Conservation (phyloP, 1,140 invertebrate genomes). For the Bactericera cockerelli region DNA sequence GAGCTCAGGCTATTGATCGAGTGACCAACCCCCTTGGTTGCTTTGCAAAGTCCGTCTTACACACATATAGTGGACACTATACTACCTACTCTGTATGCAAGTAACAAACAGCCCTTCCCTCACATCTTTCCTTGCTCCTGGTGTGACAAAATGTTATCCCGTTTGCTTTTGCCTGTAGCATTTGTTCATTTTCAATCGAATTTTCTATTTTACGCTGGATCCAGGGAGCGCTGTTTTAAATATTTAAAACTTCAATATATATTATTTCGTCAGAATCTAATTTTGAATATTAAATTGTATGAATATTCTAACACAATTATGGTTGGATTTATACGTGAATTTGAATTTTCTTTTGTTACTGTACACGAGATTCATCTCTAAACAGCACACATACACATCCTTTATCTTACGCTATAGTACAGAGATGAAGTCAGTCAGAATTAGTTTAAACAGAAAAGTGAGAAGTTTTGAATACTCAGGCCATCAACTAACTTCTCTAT, state of each 20-base stretch:
- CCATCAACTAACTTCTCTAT: no score
- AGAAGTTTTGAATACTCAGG: no score
- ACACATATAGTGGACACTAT: conserved; percentile 9
- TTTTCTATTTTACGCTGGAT: conserved; percentile 1
- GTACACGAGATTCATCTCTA: no score
- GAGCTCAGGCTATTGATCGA: conserved; percentile 8
- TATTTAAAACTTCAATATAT: no score
- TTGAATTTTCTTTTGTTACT: no score
- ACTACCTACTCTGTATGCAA: conserved; percentile 9
- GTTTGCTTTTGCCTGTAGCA: conserved; percentile 4
- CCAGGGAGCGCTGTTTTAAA: conserved; percentile 1
- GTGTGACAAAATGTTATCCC: conserved; percentile 4
- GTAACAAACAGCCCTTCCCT: conserved; percentile 5
- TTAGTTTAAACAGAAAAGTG: no score
- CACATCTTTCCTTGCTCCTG: conserved; percentile 7
- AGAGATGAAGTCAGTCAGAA: no score
- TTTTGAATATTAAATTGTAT: no score
- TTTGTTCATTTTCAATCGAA: conserved; percentile 7
- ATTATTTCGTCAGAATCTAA: neutral
- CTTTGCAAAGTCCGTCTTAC: conserved; percentile 9
- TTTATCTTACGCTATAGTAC: no score
- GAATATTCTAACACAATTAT: no score
- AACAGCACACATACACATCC: no score
- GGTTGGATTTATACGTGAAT: no score
- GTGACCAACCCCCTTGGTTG: conserved; percentile 8